Percentiles rank a stretch among this genome's conserved stretches.
Evolutionary conservation across 2,797 vertebrate genomes (phyloP).

Genomic region (Spondyliosoma cantharus): DNA sequence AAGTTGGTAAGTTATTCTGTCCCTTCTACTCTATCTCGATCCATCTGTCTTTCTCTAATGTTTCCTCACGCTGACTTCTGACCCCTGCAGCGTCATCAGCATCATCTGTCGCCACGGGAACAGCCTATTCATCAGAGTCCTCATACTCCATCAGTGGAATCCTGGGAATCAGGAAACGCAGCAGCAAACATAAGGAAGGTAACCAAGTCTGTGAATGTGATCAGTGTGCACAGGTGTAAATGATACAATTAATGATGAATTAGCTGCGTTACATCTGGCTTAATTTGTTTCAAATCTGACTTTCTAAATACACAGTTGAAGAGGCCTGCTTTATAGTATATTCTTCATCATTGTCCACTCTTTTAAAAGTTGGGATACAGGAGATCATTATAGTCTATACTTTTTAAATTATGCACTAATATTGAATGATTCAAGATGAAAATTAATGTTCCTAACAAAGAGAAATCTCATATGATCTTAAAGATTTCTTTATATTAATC

Average conservation of each 20-base stretch:
- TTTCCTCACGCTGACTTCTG: conserved; percentile 40
- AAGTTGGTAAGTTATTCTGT: conserved; percentile 54
- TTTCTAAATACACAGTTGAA: too few species aligned
- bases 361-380: too few species aligned
- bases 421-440: neutral
- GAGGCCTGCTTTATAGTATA: neutral
- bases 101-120: conserved; percentile 43
- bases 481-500: too few species aligned
- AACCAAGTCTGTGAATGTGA: neutral
- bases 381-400: neutral
- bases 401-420: neutral
- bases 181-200: conserved; percentile 61
- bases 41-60: neutral
- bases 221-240: neutral
- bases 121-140: conserved; percentile 44
- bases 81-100: conserved; percentile 39
- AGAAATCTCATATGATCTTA: neutral
- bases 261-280: neutral
- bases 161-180: conserved; percentile 62
- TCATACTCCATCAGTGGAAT: conserved; percentile 67
- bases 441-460: neutral
- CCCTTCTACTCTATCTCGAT: neutral
- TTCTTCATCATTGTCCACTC: too few species aligned
- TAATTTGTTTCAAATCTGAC: neutral
- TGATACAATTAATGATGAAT: neutral